Conservation (phyloP, 2,113 vertebrate species). For the Gambusia affinis region DNA sequence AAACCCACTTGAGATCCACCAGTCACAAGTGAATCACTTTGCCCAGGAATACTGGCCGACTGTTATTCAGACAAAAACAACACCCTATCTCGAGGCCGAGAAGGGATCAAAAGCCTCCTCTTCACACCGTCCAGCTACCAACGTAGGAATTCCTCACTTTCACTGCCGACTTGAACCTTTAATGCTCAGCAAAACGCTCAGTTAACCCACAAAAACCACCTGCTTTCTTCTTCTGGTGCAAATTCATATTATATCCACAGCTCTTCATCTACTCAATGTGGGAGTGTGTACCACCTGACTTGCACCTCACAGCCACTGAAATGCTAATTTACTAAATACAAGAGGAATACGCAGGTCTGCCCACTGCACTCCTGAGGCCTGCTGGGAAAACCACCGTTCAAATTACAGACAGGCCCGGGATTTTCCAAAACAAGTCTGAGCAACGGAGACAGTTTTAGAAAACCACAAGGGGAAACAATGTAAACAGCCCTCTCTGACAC, state of each 20-base stretch:
- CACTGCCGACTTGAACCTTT: background rate
- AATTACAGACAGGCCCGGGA: constrained; percentile 68
- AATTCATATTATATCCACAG: constrained; percentile 9
- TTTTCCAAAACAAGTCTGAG: constrained; percentile 71
- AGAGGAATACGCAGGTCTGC: constrained; percentile 18
- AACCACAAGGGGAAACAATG: constrained; percentile 54
- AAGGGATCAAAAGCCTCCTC: background rate
- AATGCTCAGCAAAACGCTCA: constrained; percentile 5
- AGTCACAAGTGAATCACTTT: constrained; percentile 62
- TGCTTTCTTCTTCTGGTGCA: constrained; percentile 12
- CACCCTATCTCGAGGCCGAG: constrained; percentile 24
- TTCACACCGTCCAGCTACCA: background rate
- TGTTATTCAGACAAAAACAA: constrained; percentile 32
- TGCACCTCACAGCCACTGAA: constrained; percentile 4
- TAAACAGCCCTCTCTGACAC: constrained; percentile 49
- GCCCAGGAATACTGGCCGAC: constrained; percentile 32
- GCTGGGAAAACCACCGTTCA: constrained; percentile 59
- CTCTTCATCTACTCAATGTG: background rate
- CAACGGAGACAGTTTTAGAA: constrained; percentile 51
- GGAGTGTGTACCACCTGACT: background rate
- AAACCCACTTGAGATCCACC: constrained; percentile 49
- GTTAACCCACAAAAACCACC: background rate
- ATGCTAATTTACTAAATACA: background rate
- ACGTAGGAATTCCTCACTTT: constrained; percentile 13
- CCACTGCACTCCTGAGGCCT: constrained; percentile 32